Conservation (phyloP, 2,797 vertebrate genomes). For the Myotis planiceps region DNA sequence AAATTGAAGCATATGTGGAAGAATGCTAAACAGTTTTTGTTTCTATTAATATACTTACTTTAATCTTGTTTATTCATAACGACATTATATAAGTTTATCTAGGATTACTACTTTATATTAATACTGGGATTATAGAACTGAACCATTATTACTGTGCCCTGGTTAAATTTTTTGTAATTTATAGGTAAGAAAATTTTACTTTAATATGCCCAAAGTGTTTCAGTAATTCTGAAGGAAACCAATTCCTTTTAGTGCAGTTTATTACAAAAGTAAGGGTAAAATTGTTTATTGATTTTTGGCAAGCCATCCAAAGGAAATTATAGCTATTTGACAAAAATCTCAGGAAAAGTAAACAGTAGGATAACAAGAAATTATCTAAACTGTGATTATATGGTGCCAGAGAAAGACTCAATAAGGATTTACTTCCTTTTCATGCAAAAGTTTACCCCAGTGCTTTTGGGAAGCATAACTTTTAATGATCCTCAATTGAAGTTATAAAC, state of each 20-base stretch:
- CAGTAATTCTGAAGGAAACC: slow-evolving; percentile 42
- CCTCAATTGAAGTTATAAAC: slow-evolving; percentile 13
- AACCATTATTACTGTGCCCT: slow-evolving; percentile 16
- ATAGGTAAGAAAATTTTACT: slow-evolving; percentile 6
- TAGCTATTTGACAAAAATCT: slow-evolving; percentile 55
- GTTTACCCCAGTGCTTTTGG: background rate
- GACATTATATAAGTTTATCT: slow-evolving; percentile 28
- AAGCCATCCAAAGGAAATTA: slow-evolving; percentile 53
- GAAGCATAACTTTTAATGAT: background rate
- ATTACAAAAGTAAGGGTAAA: slow-evolving; percentile 42
- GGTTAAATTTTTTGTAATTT: slow-evolving; percentile 16
- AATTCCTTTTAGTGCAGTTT: slow-evolving; percentile 4
- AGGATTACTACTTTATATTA: slow-evolving; percentile 3
- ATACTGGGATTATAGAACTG: background rate
- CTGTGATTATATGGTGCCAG: slow-evolving; percentile 19
- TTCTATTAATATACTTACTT: slow-evolving; percentile 2
- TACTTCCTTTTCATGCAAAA: slow-evolving; percentile 4
- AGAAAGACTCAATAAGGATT: slow-evolving; percentile 5
- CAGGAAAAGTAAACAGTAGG: slow-evolving; percentile 47
- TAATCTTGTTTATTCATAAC: slow-evolving; percentile 50
- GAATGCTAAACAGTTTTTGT: slow-evolving; percentile 13
- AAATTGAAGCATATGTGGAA: background rate
- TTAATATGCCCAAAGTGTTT: slow-evolving; percentile 28
- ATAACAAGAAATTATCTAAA: slow-evolving; percentile 25
- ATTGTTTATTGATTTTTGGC: slow-evolving; percentile 63